phyloP scores from a whole-genome alignment of 2,888 invertebrate species.

The Arrhopalites spinosus region DNA sequence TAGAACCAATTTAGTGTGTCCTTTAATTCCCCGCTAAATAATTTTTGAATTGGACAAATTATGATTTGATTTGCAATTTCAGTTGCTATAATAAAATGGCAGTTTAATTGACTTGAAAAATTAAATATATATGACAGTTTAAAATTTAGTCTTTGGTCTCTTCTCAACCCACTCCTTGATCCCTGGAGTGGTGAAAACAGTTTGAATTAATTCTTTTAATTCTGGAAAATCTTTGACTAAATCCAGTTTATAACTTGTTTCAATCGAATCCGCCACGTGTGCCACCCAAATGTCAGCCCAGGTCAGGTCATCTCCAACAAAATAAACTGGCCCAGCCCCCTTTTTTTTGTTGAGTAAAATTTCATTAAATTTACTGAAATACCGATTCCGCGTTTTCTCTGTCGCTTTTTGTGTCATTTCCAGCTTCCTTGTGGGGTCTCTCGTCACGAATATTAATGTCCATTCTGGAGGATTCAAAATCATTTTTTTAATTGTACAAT shows the following conservation, averaged over 20 bases:
- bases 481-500: background rate
- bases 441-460: background rate
- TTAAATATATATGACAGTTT: too few relatives aligned
- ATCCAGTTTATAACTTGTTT: background rate
- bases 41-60: too few relatives aligned
- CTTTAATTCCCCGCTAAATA: too few relatives aligned
- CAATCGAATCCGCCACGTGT: background rate
- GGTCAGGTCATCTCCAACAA: background rate
- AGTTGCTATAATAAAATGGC: too few relatives aligned
- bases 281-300: background rate
- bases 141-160: conserved; percentile 1
- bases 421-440: too few relatives aligned
- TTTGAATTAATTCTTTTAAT: background rate
- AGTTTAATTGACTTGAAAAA: too few relatives aligned
- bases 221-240: background rate
- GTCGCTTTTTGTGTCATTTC: background rate
- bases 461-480: background rate
- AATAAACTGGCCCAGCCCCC: background rate
- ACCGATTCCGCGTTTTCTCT: background rate
- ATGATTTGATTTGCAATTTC: too few relatives aligned
- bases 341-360: background rate
- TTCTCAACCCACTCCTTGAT: conserved; percentile 23
- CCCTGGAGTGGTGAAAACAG: background rate
- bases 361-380: background rate
- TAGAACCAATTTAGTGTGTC: too few relatives aligned